A percentile compares a stretch with the other conserved stretches of the same genome.
phyloP scores from a whole-genome alignment of 1,140 invertebrate genomes.

The Mesaphorura yosii region DNA sequence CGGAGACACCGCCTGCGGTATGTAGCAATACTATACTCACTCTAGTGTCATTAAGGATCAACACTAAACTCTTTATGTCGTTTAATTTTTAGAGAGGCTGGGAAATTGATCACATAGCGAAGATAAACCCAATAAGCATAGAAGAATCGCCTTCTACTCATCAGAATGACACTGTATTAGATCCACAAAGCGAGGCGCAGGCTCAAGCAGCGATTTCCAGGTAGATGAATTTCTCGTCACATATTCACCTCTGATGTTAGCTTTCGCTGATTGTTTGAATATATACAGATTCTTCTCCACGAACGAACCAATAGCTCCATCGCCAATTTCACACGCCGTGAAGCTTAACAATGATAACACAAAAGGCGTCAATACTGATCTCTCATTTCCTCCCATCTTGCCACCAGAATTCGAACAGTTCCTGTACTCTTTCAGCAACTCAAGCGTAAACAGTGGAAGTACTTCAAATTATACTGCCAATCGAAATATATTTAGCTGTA shows the following conservation, averaged over 20 bases:
- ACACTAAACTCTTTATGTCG: neutral
- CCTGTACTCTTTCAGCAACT: neutral
- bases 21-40: neutral
- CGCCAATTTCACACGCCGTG: neutral
- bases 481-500: too few species aligned
- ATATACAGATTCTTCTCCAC: constrained; percentile 1
- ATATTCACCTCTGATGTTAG: neutral
- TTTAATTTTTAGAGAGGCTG: constrained; percentile 1
- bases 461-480: too few species aligned
- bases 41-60: neutral
- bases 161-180: constrained; percentile 4
- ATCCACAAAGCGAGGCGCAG: constrained; percentile 6
- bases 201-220: constrained; percentile 6
- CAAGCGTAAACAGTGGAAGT: neutral
- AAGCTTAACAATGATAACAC: neutral
- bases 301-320: neutral
- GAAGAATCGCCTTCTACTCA: constrained; percentile 21
- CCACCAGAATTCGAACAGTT: constrained; percentile 1
- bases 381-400: neutral
- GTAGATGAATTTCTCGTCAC: neutral
- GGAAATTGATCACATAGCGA: constrained; percentile 11
- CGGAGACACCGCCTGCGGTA: constrained; percentile 14
- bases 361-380: neutral
- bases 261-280: constrained; percentile 5
- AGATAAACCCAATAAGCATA: constrained; percentile 13